Conservation (phyloP, 1,140 invertebrate genomes). For the Lepidurus couesii region DNA sequence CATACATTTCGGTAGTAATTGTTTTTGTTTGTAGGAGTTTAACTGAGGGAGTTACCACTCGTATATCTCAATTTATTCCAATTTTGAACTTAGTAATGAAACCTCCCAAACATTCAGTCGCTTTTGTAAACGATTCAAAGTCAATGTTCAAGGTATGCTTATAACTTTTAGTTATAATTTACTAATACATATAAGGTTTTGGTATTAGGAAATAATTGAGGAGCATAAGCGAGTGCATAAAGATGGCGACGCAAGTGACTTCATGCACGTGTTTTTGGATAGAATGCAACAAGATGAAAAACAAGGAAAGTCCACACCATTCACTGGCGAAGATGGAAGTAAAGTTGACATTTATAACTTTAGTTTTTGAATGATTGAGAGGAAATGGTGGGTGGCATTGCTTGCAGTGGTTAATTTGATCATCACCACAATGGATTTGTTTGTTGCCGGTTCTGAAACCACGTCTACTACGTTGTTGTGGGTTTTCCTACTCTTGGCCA, state of each 20-base stretch:
- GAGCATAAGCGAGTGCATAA: neutral
- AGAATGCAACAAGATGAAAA: neutral
- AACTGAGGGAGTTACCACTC: neutral
- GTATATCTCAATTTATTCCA: slow-evolving; percentile 21
- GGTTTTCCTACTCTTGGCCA: neutral
- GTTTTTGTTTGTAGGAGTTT: neutral
- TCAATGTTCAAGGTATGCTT: no score
- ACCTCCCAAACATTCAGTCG: slow-evolving; percentile 22
- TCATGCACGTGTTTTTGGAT: slow-evolving; percentile 24
- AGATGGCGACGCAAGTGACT: neutral
- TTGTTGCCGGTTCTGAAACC: neutral
- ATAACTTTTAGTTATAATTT: neutral
- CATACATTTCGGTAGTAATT: neutral
- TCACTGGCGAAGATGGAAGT: slow-evolving; percentile 14
- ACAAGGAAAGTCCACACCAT: neutral
- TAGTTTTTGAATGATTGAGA: no score
- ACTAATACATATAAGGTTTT: neutral
- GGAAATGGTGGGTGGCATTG: no score
- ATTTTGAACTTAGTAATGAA: slow-evolving; percentile 29
- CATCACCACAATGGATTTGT: neutral
- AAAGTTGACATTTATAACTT: neutral
- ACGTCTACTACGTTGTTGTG: neutral
- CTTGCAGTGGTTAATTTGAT: neutral
- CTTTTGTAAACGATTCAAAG: neutral
- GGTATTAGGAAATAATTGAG: neutral